Conservation (phyloP, 35 echinoderm and acorn worm genomes). For the Diadema setosum region DNA sequence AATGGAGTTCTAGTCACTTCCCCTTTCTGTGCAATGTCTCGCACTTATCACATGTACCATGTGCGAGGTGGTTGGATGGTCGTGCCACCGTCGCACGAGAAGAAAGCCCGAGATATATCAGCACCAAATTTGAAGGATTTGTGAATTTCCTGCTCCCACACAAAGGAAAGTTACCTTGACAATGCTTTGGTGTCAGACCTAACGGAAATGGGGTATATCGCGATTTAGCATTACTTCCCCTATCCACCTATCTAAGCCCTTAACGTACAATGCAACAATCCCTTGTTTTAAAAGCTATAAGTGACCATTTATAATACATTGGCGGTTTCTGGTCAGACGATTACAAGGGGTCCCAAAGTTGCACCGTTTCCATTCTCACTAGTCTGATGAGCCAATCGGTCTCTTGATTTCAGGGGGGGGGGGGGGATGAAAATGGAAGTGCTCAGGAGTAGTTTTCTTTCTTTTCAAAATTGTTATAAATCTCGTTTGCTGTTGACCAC, state of each 20-base stretch:
- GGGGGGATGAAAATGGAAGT: too few species aligned
- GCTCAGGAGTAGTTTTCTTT: too few species aligned
- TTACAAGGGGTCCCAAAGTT: too few species aligned
- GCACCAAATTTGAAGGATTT: slow-evolving; percentile 6
- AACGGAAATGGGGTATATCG: background rate
- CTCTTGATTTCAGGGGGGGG: too few species aligned
- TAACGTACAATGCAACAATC: background rate
- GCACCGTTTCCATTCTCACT: too few species aligned
- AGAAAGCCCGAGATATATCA: background rate
- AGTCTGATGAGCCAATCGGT: too few species aligned
- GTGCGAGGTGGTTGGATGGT: background rate
- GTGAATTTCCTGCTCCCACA: background rate
- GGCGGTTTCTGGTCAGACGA: too few species aligned
- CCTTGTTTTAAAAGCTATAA: too few species aligned
- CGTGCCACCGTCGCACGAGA: background rate
- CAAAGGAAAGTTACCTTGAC: background rate
- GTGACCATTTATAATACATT: too few species aligned
- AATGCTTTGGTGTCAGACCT: background rate
- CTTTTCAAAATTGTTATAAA: too few species aligned
- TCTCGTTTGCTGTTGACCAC: too few species aligned
- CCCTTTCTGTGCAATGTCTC: background rate
- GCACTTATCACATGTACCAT: background rate
- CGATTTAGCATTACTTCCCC: slow-evolving; percentile 2
- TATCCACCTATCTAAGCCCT: background rate
- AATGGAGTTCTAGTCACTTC: slow-evolving; percentile 17